Evolutionary conservation across 2,888 invertebrate species (phyloP), one percentile per base, ranked within the genome.

Genomic region (Drosophila nr. fundita): DNA sequence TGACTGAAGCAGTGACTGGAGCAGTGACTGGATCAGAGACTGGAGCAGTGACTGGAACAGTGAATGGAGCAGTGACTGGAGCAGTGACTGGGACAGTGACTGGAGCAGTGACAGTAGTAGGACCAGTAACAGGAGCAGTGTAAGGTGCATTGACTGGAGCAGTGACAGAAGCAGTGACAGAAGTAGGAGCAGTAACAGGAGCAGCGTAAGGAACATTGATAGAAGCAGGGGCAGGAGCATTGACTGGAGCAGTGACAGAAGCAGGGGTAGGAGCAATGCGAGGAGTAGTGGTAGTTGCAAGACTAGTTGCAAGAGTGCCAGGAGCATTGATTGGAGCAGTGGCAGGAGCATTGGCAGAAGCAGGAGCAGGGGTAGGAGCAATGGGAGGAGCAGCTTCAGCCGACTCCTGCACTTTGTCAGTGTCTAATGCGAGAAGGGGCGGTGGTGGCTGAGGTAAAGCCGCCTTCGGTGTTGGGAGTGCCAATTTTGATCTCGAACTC

Each of bases 11-110:
- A 21, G 21, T 4, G 1, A 42, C 13, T 4, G 13, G 0, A 21
- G 3, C 42, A 42, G 6, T 2, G 5, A 11, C 11, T 11, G 5
- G 1, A 10, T 2, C n/a, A n/a, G 10, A 2, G 5, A n/a, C n/a
- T n/a, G 40, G 1, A 10, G 5, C 4, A n/a, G 2, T 11, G 10
- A n/a, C 2, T n/a, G 11, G 0, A 42, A 1, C 6, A 13, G 13
- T 0, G 6, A 21, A 11, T 6, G 3, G 0, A 3, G 21, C 42
- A 21, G 21, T 11, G 13, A 42, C 11, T 8, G 30, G 0, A 21
- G 2, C 30, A 4, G 30, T 5, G 4, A 21, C 30, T 7, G 50
- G 13, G 7, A 4, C 7, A 21, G 42, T 2, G 21, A 21, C 42
- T 21, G 45, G 21, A 45, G 6, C 48, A 24, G 24, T 4, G 7